Evolutionary conservation across 2,113 vertebrate species (phyloP).

Genomic region (Epinephelus lanceolatus): DNA sequence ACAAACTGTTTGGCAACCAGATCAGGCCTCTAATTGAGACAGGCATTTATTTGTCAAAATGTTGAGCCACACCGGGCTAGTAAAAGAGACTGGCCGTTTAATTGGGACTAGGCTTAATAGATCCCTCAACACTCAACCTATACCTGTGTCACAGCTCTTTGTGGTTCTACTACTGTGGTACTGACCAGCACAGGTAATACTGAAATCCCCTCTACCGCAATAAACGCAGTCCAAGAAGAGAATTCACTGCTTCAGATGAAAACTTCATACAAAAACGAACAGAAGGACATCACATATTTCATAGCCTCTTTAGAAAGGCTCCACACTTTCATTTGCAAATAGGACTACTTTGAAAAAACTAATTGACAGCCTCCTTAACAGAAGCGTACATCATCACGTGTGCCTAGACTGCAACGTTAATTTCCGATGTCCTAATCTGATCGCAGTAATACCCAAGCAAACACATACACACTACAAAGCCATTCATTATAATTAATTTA

Average conservation of each 20-base stretch:
- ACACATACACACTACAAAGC: too few species aligned
- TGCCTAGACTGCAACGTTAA: not conserved
- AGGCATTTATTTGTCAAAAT: too few species aligned
- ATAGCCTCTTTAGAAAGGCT: not conserved
- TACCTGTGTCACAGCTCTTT: too few species aligned
- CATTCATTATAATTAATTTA: not conserved
- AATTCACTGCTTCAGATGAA: constrained; percentile 1
- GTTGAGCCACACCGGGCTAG: too few species aligned
- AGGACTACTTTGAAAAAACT: not conserved
- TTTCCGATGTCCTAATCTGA: not conserved
- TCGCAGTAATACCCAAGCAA: not conserved
- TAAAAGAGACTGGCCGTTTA: too few species aligned
- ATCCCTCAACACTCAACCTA: too few species aligned
- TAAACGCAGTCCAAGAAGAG: not conserved
- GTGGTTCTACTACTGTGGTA: not conserved
- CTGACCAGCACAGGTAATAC: not conserved
- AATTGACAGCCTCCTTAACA: not conserved
- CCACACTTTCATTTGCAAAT: not conserved
- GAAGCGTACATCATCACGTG: not conserved
- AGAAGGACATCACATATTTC: not conserved
- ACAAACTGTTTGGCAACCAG: too few species aligned
- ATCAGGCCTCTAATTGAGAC: too few species aligned
- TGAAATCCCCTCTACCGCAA: not conserved
- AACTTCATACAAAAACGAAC: not conserved
- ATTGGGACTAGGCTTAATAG: too few species aligned